phyloP scores from a whole-genome alignment of 2,888 invertebrate species.

The Hoplodrina ambigua region DNA sequence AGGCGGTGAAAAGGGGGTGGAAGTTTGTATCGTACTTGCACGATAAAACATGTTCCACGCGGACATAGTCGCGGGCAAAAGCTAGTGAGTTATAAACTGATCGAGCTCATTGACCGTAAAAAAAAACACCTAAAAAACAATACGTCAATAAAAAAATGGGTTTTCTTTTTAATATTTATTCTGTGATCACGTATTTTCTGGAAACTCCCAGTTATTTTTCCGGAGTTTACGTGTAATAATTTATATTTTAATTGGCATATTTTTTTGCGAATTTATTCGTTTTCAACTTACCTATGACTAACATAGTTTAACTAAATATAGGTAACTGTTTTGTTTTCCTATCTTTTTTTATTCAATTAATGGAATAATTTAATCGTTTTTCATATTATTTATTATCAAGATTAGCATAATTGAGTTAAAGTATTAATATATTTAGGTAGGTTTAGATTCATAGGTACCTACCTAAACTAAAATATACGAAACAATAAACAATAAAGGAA shows the following conservation, averaged over 20 bases:
- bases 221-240: not conserved
- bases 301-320: no score
- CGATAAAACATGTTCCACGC: no score
- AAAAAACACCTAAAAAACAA: conserved; percentile 3
- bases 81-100: not conserved
- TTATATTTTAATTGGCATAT: not conserved
- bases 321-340: no score
- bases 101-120: not conserved
- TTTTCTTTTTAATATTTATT: not conserved
- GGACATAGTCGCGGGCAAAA: no score
- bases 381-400: not conserved
- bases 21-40: no score
- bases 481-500: conserved; percentile 18
- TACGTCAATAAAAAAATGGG: conserved; percentile 26
- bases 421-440: not conserved
- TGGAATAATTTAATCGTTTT: not conserved
- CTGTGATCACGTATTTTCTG: not conserved
- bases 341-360: not conserved
- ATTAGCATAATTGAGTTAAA: not conserved
- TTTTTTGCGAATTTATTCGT: not conserved
- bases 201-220: conserved; percentile 10
- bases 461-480: not conserved
- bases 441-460: not conserved
- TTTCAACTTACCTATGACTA: not conserved
- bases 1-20: no score